These are phyloP conservation scores for Diarsia brunnea DNA, from an alignment of 2,888 invertebrate species.

Conservation along the genomic window DNA sequence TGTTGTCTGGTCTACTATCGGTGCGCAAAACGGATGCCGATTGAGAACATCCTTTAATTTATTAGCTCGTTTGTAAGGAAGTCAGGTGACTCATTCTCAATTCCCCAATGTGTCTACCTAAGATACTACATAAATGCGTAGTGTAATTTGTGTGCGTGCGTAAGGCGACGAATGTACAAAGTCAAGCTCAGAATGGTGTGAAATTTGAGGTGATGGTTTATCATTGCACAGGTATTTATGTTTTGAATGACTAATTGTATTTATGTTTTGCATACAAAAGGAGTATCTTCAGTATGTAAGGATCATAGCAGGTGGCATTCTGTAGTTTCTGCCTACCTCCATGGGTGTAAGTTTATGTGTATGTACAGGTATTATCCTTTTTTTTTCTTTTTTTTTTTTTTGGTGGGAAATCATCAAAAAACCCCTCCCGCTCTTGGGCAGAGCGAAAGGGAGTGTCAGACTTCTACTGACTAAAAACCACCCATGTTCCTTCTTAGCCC, in stretches of 20 bases:
- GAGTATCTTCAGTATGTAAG: no score
- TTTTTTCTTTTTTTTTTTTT: no score
- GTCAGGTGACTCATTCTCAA: slow-evolving; percentile 27
- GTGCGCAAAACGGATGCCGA: neutral
- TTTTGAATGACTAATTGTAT: slow-evolving; percentile 16
- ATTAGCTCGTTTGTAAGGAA: slow-evolving; percentile 21
- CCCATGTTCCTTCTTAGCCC: no score
- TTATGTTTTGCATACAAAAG: slow-evolving; percentile 5
- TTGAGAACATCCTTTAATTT: slow-evolving; percentile 19
- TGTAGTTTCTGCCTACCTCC: no score
- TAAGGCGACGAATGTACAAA: slow-evolving; percentile 4
- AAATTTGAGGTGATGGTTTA: slow-evolving; percentile 9
- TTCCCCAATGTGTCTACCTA: slow-evolving; percentile 10
- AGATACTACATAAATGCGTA: slow-evolving; percentile 1
- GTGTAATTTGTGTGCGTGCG: slow-evolving; percentile 3
- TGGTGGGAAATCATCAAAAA: no score
- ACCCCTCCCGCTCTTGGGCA: no score
- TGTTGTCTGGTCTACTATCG: slow-evolving; percentile 24
- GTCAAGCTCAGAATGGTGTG: slow-evolving; percentile 13
- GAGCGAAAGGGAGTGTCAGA: no score
- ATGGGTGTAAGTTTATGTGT: no score
- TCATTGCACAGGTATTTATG: slow-evolving; percentile 12
- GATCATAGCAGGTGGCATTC: no score
- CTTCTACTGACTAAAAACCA: no score
- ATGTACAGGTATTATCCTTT: no score